Evolutionary conservation across 2,113 vertebrate genomes (phyloP).

Genomic region (Theristicus caerulescens): DNA sequence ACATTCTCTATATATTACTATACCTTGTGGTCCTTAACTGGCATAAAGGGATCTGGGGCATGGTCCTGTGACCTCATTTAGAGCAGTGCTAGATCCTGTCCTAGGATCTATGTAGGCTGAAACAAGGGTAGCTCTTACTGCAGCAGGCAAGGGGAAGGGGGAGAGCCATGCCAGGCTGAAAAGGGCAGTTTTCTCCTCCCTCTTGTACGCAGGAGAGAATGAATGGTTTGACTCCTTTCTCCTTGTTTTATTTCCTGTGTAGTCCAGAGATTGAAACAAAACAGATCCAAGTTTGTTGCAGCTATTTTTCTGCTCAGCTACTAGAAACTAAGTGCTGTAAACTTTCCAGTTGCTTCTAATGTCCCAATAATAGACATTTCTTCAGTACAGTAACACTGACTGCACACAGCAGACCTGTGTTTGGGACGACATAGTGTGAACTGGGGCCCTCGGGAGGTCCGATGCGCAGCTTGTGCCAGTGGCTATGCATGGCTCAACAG

Average conservation of each 20-base stretch:
- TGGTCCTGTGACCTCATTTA: neutral
- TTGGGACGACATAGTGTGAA: neutral
- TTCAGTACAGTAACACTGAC: neutral
- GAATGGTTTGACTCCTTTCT: neutral
- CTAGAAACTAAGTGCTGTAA: neutral
- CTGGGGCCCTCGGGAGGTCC: neutral
- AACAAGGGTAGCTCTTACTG: neutral
- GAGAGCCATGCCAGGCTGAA: neutral
- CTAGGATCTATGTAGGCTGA: fast-evolving
- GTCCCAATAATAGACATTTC: neutral
- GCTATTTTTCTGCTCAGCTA: neutral
- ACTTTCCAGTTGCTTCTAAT: neutral
- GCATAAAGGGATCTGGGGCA: neutral
- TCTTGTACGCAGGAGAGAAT: neutral
- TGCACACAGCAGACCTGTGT: neutral
- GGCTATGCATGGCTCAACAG: fast-evolving
- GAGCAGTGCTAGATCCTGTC: fast-evolving
- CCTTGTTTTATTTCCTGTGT: neutral
- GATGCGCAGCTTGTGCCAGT: neutral
- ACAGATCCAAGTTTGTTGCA: neutral
- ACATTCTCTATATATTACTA: fast-evolving
- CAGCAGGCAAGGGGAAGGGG: neutral
- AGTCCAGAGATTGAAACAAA: neutral
- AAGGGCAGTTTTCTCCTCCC: neutral
- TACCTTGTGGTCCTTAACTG: neutral